A percentile compares a stretch with the other conserved stretches of the same genome.
phyloP scores from a whole-genome alignment of 2,888 invertebrate species.

The Chaetoderma sp. region DNA sequence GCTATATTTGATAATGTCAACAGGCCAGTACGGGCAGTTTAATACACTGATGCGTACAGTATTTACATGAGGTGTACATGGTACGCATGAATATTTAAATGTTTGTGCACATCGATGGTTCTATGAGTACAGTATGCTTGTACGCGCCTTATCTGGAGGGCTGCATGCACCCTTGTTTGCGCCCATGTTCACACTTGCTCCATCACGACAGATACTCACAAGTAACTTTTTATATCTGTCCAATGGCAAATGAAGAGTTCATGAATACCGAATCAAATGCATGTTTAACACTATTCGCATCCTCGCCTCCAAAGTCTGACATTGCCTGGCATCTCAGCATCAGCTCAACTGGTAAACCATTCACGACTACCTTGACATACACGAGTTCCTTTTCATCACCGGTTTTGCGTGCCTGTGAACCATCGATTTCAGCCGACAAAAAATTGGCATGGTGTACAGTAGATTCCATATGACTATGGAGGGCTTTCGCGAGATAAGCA shows the following conservation, averaged over 20 bases:
- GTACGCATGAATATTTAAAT: too few species aligned
- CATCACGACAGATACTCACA: neutral
- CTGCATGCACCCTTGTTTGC: constrained; percentile 6
- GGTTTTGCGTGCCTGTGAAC: constrained; percentile 13
- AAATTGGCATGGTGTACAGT: neutral
- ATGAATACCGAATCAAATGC: constrained; percentile 5
- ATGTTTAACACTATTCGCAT: neutral
- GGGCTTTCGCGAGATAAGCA: neutral
- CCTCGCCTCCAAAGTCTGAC: constrained; percentile 9
- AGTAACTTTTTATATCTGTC: neutral
- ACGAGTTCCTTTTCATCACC: constrained; percentile 12
- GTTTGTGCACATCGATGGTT: too few species aligned
- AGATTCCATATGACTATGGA: neutral
- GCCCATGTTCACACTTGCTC: constrained; percentile 10
- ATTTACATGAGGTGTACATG: too few species aligned
- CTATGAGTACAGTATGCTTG: too few species aligned
- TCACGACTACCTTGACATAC: constrained; percentile 12
- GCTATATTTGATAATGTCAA: too few species aligned
- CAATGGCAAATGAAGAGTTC: neutral
- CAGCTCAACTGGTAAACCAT: constrained; percentile 4
- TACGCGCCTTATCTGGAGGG: too few species aligned
- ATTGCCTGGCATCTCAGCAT: constrained; percentile 1
- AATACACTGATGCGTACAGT: too few species aligned
- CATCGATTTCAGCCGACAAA: constrained; percentile 5
- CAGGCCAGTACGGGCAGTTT: too few species aligned